Evolutionary conservation across 1,140 invertebrate species (phyloP), one percentile per base, ranked within the genome.

Genomic region (Druon quercuslanigerum): DNA sequence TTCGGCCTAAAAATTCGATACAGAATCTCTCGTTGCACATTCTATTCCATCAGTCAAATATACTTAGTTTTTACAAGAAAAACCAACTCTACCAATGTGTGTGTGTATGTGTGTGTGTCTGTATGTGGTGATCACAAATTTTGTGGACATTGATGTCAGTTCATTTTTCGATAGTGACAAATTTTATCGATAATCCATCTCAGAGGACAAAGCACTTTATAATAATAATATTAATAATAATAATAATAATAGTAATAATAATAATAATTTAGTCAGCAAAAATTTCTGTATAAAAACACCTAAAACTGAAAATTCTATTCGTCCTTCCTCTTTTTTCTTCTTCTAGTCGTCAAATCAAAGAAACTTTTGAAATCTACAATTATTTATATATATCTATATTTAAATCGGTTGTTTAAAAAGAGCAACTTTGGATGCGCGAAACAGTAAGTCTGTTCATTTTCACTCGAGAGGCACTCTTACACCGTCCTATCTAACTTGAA

Each of bases 401-500:
- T 72, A 72, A n/a, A 72, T 51, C 25, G 50, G 20, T n/a, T 9
- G 25, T 52, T 72, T 72, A 51, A 72, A 72, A 51, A 33, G 51
- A 52, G 51, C 50, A 25, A 25, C 1, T 72, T 72, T 72, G 19
- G 71, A 33, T 52, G 50, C 20, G 51, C 20, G 51, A 33, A 72
- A 54, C 50, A 51, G 25, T 52, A 72, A 72, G 51, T 51, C 46
- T 72, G 71, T 72, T 73, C 79, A 79, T 83, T 85, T 85, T 81
- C 76, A 70, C 80, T 83, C 75, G 66, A 76, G 80, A 84, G 72
- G 75, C 82, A 82, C 78, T 82, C 79, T 77, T 81, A 84, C 82
- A 75, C 76, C 78, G 76, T 79, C 66, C 50, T 52, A 72, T 81
- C 51, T 73, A 79, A 79, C 77, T 72, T 81, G 78, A 86, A 87